These are phyloP conservation scores for Caenorhabditis briggsae DNA, from an alignment of 1,140 invertebrate genomes.

Conservation along the genomic window DNA sequence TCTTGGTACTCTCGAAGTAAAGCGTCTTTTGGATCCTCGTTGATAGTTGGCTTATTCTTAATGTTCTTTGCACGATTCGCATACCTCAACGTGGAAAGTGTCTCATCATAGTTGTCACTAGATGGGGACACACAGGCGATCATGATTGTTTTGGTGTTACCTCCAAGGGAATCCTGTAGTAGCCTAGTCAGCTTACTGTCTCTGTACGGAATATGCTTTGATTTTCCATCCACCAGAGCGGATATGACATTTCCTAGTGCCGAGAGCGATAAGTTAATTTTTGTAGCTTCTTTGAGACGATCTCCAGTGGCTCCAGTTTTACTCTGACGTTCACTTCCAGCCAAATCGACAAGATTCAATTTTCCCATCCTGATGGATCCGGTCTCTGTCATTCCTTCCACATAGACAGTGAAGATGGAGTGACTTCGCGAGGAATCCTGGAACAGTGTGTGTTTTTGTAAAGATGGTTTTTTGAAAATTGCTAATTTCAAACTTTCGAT, in stretches of 20 bases:
- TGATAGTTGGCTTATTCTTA: slow-evolving; percentile 93
- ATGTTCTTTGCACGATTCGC: slow-evolving; percentile 91
- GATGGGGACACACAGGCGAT: slow-evolving; percentile 90
- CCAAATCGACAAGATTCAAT: slow-evolving; percentile 87
- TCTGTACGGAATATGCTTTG: slow-evolving; percentile 89
- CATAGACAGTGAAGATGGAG: slow-evolving; percentile 90
- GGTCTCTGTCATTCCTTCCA: slow-evolving; percentile 84
- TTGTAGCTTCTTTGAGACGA: slow-evolving; percentile 91
- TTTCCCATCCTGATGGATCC: slow-evolving; percentile 84
- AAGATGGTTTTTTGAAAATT: no score
- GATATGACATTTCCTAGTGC: slow-evolving; percentile 95
- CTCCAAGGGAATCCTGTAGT: slow-evolving; percentile 91
- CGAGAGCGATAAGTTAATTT: slow-evolving; percentile 93
- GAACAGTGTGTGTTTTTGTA: no score
- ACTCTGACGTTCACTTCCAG: slow-evolving; percentile 80
- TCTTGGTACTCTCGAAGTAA: slow-evolving; percentile 88
- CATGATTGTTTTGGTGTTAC: slow-evolving; percentile 96
- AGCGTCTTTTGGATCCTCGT: slow-evolving; percentile 92
- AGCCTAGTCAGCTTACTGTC: slow-evolving; percentile 93
- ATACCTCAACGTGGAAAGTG: slow-evolving; percentile 85
- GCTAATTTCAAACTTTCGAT: no score
- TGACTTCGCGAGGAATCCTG: slow-evolving; percentile 85
- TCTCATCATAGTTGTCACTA: slow-evolving; percentile 87
- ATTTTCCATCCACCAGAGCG: slow-evolving; percentile 87
- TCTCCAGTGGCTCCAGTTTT: slow-evolving; percentile 89